phyloP scores from a whole-genome alignment of 2,113 vertebrate genomes.

The Scalopus aquaticus region DNA sequence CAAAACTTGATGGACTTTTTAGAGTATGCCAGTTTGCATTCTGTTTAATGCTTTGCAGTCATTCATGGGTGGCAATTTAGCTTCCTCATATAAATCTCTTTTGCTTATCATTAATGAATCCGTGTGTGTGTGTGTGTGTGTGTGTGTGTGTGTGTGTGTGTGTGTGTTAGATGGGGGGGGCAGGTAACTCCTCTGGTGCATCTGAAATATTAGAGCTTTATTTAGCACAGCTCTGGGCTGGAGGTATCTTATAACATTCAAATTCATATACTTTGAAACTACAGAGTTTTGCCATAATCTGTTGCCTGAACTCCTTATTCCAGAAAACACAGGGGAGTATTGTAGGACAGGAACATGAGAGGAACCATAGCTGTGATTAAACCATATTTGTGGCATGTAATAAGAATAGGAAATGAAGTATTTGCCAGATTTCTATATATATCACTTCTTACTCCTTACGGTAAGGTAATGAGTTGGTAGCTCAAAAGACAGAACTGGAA shows the following conservation, averaged over 20 bases:
- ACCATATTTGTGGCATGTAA: neutral
- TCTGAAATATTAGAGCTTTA: neutral
- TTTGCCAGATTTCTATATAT: neutral
- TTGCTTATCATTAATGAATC: neutral
- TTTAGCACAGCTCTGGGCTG: neutral
- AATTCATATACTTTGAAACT: neutral
- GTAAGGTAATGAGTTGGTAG: neutral
- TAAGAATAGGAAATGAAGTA: neutral
- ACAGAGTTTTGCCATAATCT: neutral
- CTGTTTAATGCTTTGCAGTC: neutral
- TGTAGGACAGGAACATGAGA: neutral
- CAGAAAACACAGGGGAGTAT: neutral
- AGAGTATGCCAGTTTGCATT: neutral
- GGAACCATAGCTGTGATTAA: neutral
- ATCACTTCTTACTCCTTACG: neutral
- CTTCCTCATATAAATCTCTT: neutral
- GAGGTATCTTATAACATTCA: neutral
- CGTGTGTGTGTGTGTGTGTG: neutral
- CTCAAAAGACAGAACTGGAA: neutral
- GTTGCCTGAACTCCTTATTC: neutral
- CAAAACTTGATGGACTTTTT: neutral
- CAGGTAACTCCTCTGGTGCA: neutral
- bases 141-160: neutral
- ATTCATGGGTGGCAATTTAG: neutral
- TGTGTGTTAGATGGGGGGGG: neutral